These are phyloP conservation scores for Sceliomorpha sp. DNA, from an alignment of 2,888 invertebrate genomes.

Conservation along the genomic window DNA sequence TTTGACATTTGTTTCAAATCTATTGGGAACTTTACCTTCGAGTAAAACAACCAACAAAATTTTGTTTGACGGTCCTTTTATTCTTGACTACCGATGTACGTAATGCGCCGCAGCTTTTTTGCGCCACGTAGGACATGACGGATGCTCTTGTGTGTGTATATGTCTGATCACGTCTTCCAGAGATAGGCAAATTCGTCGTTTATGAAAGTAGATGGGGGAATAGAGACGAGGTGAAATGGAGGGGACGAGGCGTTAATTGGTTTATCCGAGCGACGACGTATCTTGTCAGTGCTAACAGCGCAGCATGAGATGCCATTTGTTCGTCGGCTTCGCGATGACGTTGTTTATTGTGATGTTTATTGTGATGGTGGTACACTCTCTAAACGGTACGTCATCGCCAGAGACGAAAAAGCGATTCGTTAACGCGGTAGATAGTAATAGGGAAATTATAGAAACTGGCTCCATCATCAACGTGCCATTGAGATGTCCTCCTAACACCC, in stretches of 20 bases:
- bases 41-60: no score
- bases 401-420: conserved; percentile 58
- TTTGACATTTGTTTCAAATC: no score
- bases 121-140: conserved; percentile 2
- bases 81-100: no score
- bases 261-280: conserved; percentile 44
- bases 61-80: no score
- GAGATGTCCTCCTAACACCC: conserved; percentile 66
- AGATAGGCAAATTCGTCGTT: conserved; percentile 47
- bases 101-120: no score
- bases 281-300: conserved; percentile 55
- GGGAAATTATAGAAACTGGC: conserved; percentile 57
- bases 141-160: conserved; percentile 21
- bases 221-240: conserved; percentile 24
- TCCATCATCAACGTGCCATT: conserved; percentile 70
- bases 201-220: conserved; percentile 37
- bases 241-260: conserved; percentile 44
- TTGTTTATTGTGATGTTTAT: conserved; percentile 38
- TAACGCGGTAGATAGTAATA: conserved; percentile 54
- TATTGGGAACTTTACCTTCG: no score
- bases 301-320: conserved; percentile 59
- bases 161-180: conserved; percentile 30
- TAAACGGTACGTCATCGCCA: conserved; percentile 23
- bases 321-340: conserved; percentile 45
- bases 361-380: conserved; percentile 26